Evolutionary conservation across 1,140 invertebrate species (phyloP).

Genomic region (Drosophila sp.): DNA sequence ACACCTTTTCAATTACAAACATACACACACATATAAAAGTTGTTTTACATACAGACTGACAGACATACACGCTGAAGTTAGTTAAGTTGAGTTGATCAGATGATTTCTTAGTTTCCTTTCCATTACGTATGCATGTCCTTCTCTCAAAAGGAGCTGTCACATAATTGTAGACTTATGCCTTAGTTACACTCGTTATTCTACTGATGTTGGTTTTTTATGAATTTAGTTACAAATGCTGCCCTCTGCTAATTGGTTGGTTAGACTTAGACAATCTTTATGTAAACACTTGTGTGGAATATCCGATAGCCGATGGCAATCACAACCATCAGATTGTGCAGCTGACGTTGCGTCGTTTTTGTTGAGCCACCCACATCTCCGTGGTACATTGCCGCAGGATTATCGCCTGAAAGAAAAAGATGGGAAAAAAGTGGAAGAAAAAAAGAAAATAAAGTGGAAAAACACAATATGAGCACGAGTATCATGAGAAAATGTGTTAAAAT

Average conservation of each 20-base stretch:
- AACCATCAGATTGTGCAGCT: conserved; percentile 74
- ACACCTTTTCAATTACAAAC: conserved; percentile 44
- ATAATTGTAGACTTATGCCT: neutral
- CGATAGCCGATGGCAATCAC: conserved; percentile 79
- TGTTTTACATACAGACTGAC: conserved; percentile 26
- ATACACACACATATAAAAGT: conserved; percentile 44
- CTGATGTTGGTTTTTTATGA: conserved; percentile 44
- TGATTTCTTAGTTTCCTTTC: conserved; percentile 15
- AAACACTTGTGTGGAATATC: conserved; percentile 77
- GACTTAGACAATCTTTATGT: conserved; percentile 74
- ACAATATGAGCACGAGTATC: conserved; percentile 17
- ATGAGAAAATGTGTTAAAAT: conserved; percentile 60
- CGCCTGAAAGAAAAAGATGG: conserved; percentile 84
- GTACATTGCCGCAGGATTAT: conserved; percentile 88
- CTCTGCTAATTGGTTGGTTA: conserved; percentile 5
- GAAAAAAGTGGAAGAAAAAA: conserved; percentile 7
- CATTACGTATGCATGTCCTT: conserved; percentile 6
- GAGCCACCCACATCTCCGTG: conserved; percentile 86
- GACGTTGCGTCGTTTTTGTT: conserved; percentile 82
- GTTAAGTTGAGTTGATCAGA: conserved; percentile 10
- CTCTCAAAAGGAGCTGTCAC: too few relatives aligned
- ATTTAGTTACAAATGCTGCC: conserved; percentile 64
- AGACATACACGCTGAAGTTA: conserved; percentile 22
- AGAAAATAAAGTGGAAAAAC: conserved; percentile 8
- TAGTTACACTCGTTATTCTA: conserved; percentile 24